A percentile compares a stretch with the other conserved stretches of the same genome.
Evolutionary conservation across 2,888 invertebrate species (phyloP).

Genomic region (Diaprepes abbreviatus): DNA sequence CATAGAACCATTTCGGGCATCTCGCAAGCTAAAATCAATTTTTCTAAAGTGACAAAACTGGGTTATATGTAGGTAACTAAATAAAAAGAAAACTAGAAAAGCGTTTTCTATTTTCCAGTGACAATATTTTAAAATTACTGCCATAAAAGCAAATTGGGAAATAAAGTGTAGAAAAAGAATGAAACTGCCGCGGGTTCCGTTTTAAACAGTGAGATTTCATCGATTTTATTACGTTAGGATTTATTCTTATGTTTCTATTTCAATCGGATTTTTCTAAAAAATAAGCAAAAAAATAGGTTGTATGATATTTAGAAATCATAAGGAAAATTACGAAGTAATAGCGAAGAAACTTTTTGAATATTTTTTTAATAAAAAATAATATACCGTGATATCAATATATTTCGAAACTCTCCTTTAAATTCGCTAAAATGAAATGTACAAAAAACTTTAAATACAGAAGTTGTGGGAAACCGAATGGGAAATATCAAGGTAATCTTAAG

Average conservation of each 20-base stretch:
- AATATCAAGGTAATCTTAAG: no score
- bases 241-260: conserved; percentile 38
- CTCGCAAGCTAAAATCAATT: conserved; percentile 8
- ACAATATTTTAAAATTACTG: conserved; percentile 46
- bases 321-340: no score
- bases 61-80: conserved; percentile 26
- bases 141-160: conserved; percentile 46
- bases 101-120: conserved; percentile 42
- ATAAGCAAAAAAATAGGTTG: background rate
- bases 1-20: background rate
- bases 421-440: no score
- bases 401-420: no score
- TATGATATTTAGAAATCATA: no score
- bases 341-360: no score
- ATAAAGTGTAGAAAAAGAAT: conserved; percentile 36
- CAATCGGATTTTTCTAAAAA: background rate
- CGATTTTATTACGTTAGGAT: conserved; percentile 39
- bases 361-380: no score
- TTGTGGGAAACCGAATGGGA: no score
- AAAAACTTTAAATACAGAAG: no score
- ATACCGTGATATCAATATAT: no score
- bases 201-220: conserved; percentile 42
- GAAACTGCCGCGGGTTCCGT: conserved; percentile 16
- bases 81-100: conserved; percentile 31
- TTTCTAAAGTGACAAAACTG: conserved; percentile 3